Evolutionary conservation across 2,888 invertebrate species (phyloP), one percentile per base, ranked within the genome.

Genomic region (Carcina quercana): DNA sequence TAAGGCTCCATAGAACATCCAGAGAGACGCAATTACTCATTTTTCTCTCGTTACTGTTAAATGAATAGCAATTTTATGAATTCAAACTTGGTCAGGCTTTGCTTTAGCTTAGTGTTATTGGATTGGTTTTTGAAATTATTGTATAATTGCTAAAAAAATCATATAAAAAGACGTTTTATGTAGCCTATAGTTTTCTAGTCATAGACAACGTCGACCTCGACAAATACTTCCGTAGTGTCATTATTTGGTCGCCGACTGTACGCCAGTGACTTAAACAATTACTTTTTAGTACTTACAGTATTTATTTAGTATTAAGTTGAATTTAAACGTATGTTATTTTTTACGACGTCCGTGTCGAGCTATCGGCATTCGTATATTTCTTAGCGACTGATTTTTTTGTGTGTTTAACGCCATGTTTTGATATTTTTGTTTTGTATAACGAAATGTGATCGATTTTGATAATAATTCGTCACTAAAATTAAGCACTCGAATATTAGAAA

Each of bases 271-370:
- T 30, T 22, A 30, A 30, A 22, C 25, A 10, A 26, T 30, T 30
- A 37, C 28, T 35, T 19, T 28, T 37, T 71, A 78, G 80, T 82
- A 80, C 80, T 82, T 80, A 82, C 82, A 82, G 82, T 83, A 83
- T 83, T 83, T 83, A 80, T 80, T 80, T 78, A 53, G 63, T 69
- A 61, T 70, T 76, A 76, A 64, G 66, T 67, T 60, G 40, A 38
- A n/a, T n/a, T 54, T 68, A 66, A 56, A 56, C 59, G n/a, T 66
- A 55, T 47, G 45, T 54, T 54, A 58, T 52, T 59, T 54, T 57
- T 64, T 53, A 34, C 43, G 42, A 34, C 35, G 30, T 35, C 21
- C 29, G 27, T 35, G 47, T 49, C 45, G 42, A 35, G 35, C 27
- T 40, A 30, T 38, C 40, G 38, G 30, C 48, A 42, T 44, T 35